Evolutionary conservation across 2,888 invertebrate species (phyloP).

Genomic region (Tinea trinotella): DNA sequence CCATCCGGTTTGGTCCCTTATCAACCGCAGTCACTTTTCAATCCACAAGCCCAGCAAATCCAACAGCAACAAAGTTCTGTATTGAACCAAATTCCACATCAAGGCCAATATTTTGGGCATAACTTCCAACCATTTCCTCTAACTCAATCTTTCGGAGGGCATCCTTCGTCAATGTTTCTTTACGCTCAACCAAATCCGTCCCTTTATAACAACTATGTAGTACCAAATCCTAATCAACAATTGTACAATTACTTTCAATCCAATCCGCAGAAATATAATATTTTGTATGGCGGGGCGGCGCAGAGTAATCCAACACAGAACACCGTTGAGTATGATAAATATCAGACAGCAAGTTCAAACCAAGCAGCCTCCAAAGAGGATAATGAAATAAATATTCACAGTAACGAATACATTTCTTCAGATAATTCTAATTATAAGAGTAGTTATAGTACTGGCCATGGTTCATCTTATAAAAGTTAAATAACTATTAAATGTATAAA

Average conservation of each 20-base stretch:
- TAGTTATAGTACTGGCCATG: slow-evolving; percentile 40
- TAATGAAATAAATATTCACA: slow-evolving; percentile 41
- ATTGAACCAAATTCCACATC: slow-evolving; percentile 30
- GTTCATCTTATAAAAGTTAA: slow-evolving; percentile 25
- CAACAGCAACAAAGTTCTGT: slow-evolving; percentile 34
- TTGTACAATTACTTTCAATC: slow-evolving; percentile 55
- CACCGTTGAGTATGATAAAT: slow-evolving; percentile 47
- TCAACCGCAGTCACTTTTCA: slow-evolving; percentile 22
- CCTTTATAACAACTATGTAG: slow-evolving; percentile 45
- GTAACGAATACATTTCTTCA: slow-evolving; percentile 42
- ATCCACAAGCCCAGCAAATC: slow-evolving; percentile 33
- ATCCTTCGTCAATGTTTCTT: slow-evolving; percentile 50
- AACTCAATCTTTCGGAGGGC: slow-evolving; percentile 41
- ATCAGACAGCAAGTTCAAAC: slow-evolving; percentile 32
- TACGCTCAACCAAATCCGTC: slow-evolving; percentile 49
- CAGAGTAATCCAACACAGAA: slow-evolving; percentile 28
- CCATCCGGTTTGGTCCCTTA: slow-evolving; percentile 1
- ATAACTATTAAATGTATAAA: too few species aligned
- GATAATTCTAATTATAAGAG: slow-evolving; percentile 49
- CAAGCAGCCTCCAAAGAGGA: slow-evolving; percentile 52
- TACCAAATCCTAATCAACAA: slow-evolving; percentile 43
- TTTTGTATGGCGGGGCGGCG: slow-evolving; percentile 31
- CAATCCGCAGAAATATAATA: slow-evolving; percentile 48
- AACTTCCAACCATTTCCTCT: slow-evolving; percentile 40
- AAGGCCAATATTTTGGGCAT: slow-evolving; percentile 40